Conservation (phyloP, 2,113 vertebrate genomes). For the Entosphenus tridentatus region DNA sequence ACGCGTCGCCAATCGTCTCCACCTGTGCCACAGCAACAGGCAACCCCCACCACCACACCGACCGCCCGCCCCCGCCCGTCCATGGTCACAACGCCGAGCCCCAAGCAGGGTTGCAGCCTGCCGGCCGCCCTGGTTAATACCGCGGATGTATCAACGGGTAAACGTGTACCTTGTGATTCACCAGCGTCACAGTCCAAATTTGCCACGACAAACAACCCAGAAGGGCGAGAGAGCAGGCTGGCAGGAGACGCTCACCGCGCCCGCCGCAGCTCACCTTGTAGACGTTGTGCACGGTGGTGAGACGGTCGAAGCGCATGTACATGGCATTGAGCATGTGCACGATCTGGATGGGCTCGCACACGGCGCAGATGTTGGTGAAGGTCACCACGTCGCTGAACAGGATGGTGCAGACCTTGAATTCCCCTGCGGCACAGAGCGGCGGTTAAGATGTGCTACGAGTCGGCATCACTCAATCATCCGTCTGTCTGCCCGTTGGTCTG, state of each 20-base stretch:
- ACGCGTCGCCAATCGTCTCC: conserved; percentile 33
- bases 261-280: conserved; percentile 24
- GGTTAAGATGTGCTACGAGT: conserved; percentile 4
- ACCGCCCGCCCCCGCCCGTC: too few relatives aligned
- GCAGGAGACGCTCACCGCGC: too few relatives aligned
- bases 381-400: conserved; percentile 40
- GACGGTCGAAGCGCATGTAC: conserved; percentile 33
- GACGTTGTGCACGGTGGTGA: conserved; percentile 25
- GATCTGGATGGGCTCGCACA: conserved; percentile 30
- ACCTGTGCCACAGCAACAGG: conserved; percentile 16
- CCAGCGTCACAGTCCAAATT: too few relatives aligned
- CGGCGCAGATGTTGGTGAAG: conserved; percentile 38
- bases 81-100: too few relatives aligned
- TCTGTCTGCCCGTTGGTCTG: too few relatives aligned
- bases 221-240: too few relatives aligned
- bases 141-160: too few relatives aligned
- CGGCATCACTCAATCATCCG: too few relatives aligned
- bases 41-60: neutral
- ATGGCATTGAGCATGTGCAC: conserved; percentile 38
- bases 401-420: conserved; percentile 34
- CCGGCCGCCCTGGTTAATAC: too few relatives aligned
- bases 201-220: too few relatives aligned
- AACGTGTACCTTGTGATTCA: too few relatives aligned
- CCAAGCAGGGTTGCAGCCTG: too few relatives aligned
- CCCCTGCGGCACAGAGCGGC: conserved; percentile 19